Conservation (phyloP, 1,140 invertebrate genomes). For the Bombus ignitus region DNA sequence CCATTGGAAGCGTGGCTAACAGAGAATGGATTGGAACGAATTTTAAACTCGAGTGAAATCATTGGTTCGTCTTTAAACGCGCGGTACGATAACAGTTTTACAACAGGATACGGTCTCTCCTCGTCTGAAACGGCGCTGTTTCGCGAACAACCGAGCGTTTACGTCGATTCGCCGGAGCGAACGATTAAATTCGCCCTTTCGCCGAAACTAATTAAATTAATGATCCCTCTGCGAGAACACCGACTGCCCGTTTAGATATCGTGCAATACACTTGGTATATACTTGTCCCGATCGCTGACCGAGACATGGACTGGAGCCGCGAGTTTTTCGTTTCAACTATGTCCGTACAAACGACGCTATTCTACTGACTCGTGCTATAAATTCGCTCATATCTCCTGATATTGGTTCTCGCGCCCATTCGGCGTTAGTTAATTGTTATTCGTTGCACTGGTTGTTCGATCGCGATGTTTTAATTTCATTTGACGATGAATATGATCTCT, state of each 20-base stretch:
- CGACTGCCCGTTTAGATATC: constrained; percentile 53
- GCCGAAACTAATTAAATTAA: constrained; percentile 70
- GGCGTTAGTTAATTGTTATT: neutral
- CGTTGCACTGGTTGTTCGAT: neutral
- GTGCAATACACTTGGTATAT: neutral
- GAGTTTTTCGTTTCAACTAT: constrained; percentile 36
- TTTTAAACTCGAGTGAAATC: constrained; percentile 2
- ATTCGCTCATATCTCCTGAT: neutral
- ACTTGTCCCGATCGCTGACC: constrained; percentile 20
- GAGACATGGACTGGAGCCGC: neutral
- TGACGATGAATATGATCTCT: neutral
- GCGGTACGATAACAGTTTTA: constrained; percentile 25
- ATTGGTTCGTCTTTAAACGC: neutral
- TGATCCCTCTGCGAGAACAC: constrained; percentile 40
- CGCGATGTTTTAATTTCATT: no score
- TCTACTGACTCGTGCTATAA: neutral
- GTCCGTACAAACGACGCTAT: neutral
- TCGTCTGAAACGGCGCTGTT: neutral
- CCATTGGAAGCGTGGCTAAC: neutral
- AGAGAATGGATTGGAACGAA: constrained; percentile 10
- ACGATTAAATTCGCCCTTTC: constrained; percentile 65
- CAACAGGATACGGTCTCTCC: neutral
- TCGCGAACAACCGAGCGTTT: constrained; percentile 50
- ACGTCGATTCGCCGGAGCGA: constrained; percentile 51
- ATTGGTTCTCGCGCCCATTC: neutral